phyloP scores from a whole-genome alignment of 2,888 invertebrate genomes.

The Stegophylla sp. region DNA sequence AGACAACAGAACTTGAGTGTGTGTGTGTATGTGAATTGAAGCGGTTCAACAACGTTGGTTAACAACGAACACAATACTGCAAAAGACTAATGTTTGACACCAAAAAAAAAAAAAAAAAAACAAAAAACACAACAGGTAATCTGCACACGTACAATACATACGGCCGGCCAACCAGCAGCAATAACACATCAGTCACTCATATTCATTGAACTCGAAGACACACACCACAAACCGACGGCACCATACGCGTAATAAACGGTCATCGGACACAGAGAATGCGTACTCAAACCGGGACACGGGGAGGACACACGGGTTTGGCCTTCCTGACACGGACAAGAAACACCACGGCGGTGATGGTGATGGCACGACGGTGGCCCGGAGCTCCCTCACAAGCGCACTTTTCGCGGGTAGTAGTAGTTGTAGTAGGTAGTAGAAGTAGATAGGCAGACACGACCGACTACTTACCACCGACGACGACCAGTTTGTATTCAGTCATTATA shows the following conservation, averaged over 20 bases:
- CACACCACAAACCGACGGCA: not conserved
- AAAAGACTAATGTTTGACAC: not conserved
- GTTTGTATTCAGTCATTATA: constrained; percentile 69
- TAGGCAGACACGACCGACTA: constrained; percentile 5
- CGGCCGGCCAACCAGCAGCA: not conserved
- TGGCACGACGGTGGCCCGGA: not conserved
- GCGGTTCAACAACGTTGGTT: not conserved
- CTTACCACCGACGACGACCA: constrained; percentile 68
- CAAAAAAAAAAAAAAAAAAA: too few species aligned
- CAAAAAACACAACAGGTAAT: not conserved
- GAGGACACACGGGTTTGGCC: not conserved
- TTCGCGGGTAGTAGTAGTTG: not conserved
- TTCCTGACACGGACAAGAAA: not conserved
- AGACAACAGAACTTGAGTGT: not conserved
- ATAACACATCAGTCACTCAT: not conserved
- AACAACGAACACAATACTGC: not conserved
- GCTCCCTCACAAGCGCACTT: not conserved
- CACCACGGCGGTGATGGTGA: not conserved
- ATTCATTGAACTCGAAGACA: not conserved
- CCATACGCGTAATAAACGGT: too few species aligned
- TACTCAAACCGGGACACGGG: not conserved
- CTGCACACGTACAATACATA: not conserved
- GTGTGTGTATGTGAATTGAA: not conserved
- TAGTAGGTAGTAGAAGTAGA: not conserved
- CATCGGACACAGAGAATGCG: not conserved